These are phyloP conservation scores for Coptodon rendalli DNA, from an alignment of 2,113 vertebrate species.

Conservation along the genomic window DNA sequence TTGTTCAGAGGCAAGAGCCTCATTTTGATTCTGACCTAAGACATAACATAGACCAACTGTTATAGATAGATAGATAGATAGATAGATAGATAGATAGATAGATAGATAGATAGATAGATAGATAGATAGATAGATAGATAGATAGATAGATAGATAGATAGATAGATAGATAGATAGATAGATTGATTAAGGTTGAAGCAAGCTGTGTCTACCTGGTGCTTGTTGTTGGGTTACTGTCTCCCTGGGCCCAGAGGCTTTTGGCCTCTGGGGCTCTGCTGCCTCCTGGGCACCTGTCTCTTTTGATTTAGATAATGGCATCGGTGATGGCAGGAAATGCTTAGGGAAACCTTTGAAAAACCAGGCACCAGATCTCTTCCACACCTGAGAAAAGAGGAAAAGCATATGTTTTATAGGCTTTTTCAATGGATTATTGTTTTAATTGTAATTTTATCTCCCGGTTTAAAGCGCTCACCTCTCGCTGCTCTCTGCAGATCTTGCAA, in stretches of 20 bases:
- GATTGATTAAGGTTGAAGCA: neutral
- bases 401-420: neutral
- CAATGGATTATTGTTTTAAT: neutral
- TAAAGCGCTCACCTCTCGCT: constrained; percentile 83
- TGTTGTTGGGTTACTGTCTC: constrained; percentile 28
- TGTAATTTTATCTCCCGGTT: neutral
- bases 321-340: constrained; percentile 88
- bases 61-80: neutral
- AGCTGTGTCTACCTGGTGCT: constrained; percentile 27
- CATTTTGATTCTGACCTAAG: constrained; percentile 42
- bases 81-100: neutral
- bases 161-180: too few species aligned
- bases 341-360: constrained; percentile 99
- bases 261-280: constrained; percentile 28
- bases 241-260: constrained; percentile 45
- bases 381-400: constrained; percentile 64
- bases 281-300: constrained; percentile 42
- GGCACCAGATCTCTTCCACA: constrained; percentile 96
- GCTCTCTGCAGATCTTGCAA: constrained; percentile 96
- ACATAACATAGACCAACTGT: neutral
- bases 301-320: constrained; percentile 82
- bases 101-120: neutral
- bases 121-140: neutral
- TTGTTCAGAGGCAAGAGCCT: constrained; percentile 31
- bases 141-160: neutral